Base-by-base conservation (phyloP, 2,797 vertebrate genomes). In the Hapalemur alaotrensis region DNA sequence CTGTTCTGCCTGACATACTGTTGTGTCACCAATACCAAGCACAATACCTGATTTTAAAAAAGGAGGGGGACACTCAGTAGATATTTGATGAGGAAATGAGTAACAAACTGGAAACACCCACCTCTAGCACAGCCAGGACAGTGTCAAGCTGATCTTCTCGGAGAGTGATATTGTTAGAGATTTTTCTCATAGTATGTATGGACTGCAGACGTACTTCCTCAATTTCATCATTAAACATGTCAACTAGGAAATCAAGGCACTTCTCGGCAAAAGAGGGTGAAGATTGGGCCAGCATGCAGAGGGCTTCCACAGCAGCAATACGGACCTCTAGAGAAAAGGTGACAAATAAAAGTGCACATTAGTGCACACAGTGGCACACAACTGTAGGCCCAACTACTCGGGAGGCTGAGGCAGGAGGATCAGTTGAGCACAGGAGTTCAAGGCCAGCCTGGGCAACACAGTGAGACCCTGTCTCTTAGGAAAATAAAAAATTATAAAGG, bases 221-320 rank as follows among this genome's bases (percentile, higher is more conserved):
- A 0, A 99, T 99, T 96, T 99, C 99, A 0, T 99, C 99, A 0
- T 99, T 99, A 82, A 99, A 99, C 99, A 99, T 99, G 98, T 99
- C 99, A 1, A 99, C 99, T 96, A 99, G 98, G 94, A 99, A 99
- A 98, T 99, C 99, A 93, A 99, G 99, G 96, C 99, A 99, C 65
- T 99, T 99, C 96, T 99, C 99, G 0, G 99, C 99, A 52, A 99
- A 99, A 90, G 99, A 99, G 9, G 99, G 97, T 0, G 99, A 99
- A 0, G 99, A 99, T 15, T 99, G 99, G 23, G 99, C 99, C 94
- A 99, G 96, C 98, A 99, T 99, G 81, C 99, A 99, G 79, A 99
- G 98, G 0, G 99, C 99, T 97, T 99, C 99, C 1, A 99, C 99
- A 0, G 99, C 99, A 0, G 99, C 99, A 0, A 99, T 99, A 13